phyloP scores from a whole-genome alignment of 2,888 invertebrate genomes.

The Hypselothyrea guttata region DNA sequence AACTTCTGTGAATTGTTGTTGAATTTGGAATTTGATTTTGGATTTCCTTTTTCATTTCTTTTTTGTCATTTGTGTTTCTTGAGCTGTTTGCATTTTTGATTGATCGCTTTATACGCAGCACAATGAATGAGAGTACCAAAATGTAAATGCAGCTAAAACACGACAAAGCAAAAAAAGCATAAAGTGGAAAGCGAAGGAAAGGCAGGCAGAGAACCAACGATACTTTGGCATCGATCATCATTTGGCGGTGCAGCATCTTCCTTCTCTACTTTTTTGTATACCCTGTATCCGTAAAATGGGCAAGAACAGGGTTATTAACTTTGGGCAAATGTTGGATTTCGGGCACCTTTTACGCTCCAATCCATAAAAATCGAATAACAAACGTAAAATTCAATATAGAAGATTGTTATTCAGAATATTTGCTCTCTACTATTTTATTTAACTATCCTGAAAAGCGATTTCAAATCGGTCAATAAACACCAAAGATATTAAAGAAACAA shows the following conservation, averaged over 20 bases:
- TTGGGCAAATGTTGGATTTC: too few species aligned
- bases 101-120: slow-evolving; percentile 78
- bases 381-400: too few species aligned
- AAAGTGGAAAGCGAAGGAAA: slow-evolving; percentile 9
- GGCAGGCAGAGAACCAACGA: slow-evolving; percentile 16
- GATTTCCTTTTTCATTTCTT: slow-evolving; percentile 5
- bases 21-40: slow-evolving; percentile 7
- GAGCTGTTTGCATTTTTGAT: slow-evolving; percentile 79
- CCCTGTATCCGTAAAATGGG: too few species aligned
- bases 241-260: slow-evolving; percentile 53
- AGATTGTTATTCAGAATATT: too few species aligned
- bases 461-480: too few species aligned
- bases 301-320: too few species aligned
- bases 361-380: too few species aligned
- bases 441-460: too few species aligned
- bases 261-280: too few species aligned
- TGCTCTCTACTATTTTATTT: too few species aligned
- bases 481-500: too few species aligned
- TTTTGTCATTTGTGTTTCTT: slow-evolving; percentile 23
- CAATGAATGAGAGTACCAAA: slow-evolving; percentile 59
- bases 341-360: too few species aligned
- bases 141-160: slow-evolving; percentile 63
- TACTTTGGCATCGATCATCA: slow-evolving; percentile 71
- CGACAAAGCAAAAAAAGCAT: slow-evolving; percentile 10
- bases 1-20: slow-evolving; percentile 58